Evolutionary conservation across 2,888 invertebrate genomes (phyloP).

Genomic region (Notodonta ziczac): DNA sequence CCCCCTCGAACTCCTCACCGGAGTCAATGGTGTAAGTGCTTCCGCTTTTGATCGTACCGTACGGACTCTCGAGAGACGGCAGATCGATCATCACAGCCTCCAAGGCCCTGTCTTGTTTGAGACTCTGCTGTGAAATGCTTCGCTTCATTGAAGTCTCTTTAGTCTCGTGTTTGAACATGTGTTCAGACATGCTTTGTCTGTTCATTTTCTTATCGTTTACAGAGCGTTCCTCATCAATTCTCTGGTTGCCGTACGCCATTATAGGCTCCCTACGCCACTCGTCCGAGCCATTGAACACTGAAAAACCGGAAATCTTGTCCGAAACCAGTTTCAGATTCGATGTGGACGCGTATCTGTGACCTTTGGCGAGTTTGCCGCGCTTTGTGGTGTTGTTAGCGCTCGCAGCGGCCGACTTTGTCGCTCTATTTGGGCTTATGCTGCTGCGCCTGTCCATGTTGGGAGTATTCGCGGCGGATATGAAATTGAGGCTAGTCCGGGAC

Average conservation of each 20-base stretch:
- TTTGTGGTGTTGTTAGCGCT: constrained; percentile 59
- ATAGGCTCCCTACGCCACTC: constrained; percentile 64
- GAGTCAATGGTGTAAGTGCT: constrained; percentile 52
- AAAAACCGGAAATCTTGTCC: constrained; percentile 75
- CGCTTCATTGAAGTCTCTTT: constrained; percentile 48
- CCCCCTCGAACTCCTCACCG: constrained; percentile 42
- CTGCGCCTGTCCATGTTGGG: constrained; percentile 64
- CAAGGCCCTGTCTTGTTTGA: constrained; percentile 70
- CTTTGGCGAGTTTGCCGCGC: constrained; percentile 61
- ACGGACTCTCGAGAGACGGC: constrained; percentile 59
- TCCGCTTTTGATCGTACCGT: constrained; percentile 56
- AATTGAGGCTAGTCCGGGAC: constrained; percentile 83
- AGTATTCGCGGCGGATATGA: constrained; percentile 61
- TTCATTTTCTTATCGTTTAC: constrained; percentile 52
- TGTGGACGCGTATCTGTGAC: constrained; percentile 66
- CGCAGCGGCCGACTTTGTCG: constrained; percentile 57
- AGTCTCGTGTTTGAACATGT: constrained; percentile 47
- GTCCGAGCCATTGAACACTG: constrained; percentile 65
- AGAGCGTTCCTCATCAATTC: constrained; percentile 50
- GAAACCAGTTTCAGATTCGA: constrained; percentile 73
- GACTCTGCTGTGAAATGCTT: constrained; percentile 69
- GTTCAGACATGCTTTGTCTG: constrained; percentile 68
- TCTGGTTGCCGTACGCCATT: constrained; percentile 67
- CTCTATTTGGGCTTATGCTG: constrained; percentile 64
- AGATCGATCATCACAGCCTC: constrained; percentile 76